Percentiles rank a stretch among this genome's conserved stretches.
These are phyloP conservation scores for Lasioglossum pauxillum DNA, from an alignment of 2,888 invertebrate genomes.

Conservation along the genomic window DNA sequence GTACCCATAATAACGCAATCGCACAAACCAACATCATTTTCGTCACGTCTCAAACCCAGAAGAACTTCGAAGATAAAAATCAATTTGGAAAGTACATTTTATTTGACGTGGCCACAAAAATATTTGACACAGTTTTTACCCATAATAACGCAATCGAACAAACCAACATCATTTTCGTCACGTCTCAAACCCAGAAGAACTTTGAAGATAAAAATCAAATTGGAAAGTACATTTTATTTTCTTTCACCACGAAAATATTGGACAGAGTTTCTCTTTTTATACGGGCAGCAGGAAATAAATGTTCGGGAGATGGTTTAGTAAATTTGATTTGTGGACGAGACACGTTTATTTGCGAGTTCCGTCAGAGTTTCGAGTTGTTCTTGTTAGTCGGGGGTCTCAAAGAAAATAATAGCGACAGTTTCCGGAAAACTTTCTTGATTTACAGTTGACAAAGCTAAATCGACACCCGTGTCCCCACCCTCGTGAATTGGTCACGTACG, in stretches of 20 bases:
- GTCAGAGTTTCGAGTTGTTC: background rate
- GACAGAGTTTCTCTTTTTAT: background rate
- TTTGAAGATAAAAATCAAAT: background rate
- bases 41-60: background rate
- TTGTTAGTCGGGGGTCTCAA: background rate
- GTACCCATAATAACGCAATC: too few species aligned
- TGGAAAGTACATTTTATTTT: background rate
- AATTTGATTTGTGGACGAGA: background rate
- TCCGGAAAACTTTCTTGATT: conserved; percentile 39
- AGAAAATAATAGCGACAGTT: conserved; percentile 15
- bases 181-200: background rate
- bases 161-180: background rate
- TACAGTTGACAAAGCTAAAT: conserved; percentile 29
- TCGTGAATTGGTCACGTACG: conserved; percentile 66
- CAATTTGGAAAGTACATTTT: too few species aligned
- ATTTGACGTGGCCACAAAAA: too few species aligned
- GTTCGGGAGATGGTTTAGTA: background rate
- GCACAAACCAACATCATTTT: background rate
- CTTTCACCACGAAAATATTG: background rate
- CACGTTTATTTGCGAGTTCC: background rate
- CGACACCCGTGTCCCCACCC: conserved; percentile 21
- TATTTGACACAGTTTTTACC: too few species aligned
- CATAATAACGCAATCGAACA: too few species aligned
- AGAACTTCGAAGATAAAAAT: background rate
- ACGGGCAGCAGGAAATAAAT: background rate